Percentiles rank a stretch among this genome's conserved stretches.
Evolutionary conservation across 2,113 vertebrate species (phyloP).

Genomic region (Onychostruthus taczanowskii): DNA sequence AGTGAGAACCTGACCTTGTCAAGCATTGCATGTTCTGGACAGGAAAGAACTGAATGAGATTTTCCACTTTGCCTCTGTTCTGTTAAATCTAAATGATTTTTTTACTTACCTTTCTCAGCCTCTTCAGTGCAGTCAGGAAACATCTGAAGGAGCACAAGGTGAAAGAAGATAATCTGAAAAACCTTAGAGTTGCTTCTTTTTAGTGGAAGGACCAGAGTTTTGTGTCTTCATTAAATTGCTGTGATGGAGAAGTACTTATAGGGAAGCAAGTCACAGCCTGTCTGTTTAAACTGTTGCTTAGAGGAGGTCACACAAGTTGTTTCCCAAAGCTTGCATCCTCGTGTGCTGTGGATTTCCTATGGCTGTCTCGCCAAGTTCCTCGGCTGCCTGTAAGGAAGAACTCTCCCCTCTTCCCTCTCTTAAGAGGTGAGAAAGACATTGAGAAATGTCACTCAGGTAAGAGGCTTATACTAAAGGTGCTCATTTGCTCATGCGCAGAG

Average conservation of each 20-base stretch:
- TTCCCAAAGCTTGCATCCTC: not conserved
- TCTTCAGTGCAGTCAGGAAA: not conserved
- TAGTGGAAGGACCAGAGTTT: not conserved
- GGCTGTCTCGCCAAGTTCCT: not conserved
- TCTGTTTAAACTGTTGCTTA: not conserved
- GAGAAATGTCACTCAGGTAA: not conserved
- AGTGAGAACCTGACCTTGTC: conserved; percentile 34
- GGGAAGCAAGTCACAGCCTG: not conserved
- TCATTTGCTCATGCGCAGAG: not conserved
- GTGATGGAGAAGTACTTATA: not conserved
- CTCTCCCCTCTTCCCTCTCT: not conserved
- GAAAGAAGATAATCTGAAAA: not conserved
- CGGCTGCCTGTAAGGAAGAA: not conserved
- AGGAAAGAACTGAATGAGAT: not conserved
- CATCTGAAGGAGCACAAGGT: not conserved
- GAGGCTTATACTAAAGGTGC: not conserved
- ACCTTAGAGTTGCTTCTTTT: not conserved
- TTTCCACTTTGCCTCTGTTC: not conserved
- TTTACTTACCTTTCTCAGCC: not conserved
- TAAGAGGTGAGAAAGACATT: not conserved
- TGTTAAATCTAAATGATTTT: not conserved
- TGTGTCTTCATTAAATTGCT: not conserved
- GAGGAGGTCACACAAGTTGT: not conserved
- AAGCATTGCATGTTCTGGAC: not conserved
- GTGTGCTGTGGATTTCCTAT: not conserved